Conservation (phyloP, 2,797 vertebrate species). For the Gallinago nigripennis region DNA sequence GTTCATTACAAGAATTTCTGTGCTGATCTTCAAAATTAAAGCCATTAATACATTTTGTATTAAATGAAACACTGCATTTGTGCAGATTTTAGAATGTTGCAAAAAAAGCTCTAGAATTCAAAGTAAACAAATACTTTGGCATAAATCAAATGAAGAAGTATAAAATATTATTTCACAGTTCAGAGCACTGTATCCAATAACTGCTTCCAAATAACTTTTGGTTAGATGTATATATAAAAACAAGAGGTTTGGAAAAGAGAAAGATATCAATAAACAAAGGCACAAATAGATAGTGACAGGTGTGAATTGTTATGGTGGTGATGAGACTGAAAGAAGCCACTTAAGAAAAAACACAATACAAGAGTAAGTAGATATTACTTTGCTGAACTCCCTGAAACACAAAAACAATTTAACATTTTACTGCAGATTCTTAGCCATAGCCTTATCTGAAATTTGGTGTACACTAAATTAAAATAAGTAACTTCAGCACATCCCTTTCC, state of each 20-base stretch:
- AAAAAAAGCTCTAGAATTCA: background rate
- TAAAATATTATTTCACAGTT: slow-evolving; percentile 31
- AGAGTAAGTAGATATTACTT: background rate
- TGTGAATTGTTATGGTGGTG: background rate
- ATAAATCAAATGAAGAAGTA: slow-evolving; percentile 5
- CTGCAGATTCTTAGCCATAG: background rate
- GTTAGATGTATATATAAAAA: slow-evolving; percentile 1
- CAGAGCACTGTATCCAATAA: background rate
- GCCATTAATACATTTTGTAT: background rate
- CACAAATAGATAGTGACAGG: background rate
- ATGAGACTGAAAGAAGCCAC: background rate
- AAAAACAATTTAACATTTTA: background rate
- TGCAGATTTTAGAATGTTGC: background rate
- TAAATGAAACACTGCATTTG: background rate
- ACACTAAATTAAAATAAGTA: background rate
- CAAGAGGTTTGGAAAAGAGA: background rate
- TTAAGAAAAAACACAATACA: background rate
- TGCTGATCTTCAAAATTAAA: background rate
- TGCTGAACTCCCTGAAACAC: background rate
- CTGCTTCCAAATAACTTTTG: background rate
- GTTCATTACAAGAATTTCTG: background rate
- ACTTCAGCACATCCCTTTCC: background rate
- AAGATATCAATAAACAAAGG: slow-evolving; percentile 6
- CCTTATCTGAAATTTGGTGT: background rate
- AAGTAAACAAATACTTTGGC: background rate